Evolutionary conservation across 2,797 vertebrate species (phyloP).

Genomic region (Denticeps clupeoides): DNA sequence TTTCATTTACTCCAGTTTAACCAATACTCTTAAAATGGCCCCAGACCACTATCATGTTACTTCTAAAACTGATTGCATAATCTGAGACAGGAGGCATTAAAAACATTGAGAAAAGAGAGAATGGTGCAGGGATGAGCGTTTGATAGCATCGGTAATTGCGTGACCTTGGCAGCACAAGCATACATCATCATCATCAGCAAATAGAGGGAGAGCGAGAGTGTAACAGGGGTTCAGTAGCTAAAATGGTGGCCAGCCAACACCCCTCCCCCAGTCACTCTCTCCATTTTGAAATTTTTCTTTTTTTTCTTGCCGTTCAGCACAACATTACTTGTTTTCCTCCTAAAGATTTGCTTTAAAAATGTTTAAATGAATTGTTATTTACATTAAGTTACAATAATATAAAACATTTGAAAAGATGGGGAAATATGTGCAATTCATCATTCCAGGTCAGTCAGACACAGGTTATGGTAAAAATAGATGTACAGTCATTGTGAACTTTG

Average conservation of each 20-base stretch:
- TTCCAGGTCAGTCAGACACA: too few species aligned
- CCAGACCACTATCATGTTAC: too few species aligned
- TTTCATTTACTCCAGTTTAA: too few species aligned
- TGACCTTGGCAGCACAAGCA: constrained; percentile 32
- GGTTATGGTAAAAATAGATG: too few species aligned
- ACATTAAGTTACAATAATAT: too few species aligned
- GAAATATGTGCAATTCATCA: too few species aligned
- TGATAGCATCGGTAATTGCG: constrained; percentile 16
- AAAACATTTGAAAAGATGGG: too few species aligned
- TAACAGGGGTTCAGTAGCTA: constrained; percentile 7
- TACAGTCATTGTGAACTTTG: too few species aligned
- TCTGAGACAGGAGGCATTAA: neutral
- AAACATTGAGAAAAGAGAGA: neutral
- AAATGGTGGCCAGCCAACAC: constrained; percentile 25
- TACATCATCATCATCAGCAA: constrained; percentile 7
- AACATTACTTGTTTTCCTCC: neutral
- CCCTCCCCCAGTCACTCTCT: neutral
- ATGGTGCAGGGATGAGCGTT: neutral
- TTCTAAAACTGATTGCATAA: neutral
- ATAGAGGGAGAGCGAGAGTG: neutral
- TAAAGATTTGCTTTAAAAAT: too few species aligned
- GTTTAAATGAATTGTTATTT: too few species aligned
- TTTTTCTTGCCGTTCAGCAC: neutral
- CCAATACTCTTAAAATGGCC: too few species aligned
- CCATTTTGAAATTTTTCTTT: neutral